Percentiles rank a stretch among this genome's conserved stretches.
Evolutionary conservation across 2,888 invertebrate genomes (phyloP).

Genomic region (Crossocerus cetratus): DNA sequence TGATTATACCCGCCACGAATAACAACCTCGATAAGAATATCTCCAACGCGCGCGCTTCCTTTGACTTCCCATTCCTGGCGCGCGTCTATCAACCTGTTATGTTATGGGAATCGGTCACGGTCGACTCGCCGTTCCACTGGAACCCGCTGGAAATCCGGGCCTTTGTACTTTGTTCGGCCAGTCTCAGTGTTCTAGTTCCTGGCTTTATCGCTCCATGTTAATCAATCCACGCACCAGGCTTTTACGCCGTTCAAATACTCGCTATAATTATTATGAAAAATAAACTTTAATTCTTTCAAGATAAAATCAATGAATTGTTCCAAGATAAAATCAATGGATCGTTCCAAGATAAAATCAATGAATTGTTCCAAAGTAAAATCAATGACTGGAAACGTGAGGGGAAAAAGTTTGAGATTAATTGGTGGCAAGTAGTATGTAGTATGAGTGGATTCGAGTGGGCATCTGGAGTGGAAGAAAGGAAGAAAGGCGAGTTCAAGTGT

Average conservation of each 20-base stretch:
- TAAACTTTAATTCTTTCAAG: no score
- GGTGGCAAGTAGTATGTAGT: no score
- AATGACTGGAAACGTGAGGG: background rate
- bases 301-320: no score
- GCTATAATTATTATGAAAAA: no score
- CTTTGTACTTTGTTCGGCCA: background rate
- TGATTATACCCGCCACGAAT: background rate
- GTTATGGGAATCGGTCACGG: slow-evolving; percentile 1
- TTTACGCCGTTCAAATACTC: no score
- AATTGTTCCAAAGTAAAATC: no score
- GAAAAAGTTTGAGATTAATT: background rate
- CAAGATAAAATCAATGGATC: no score
- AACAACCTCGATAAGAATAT: background rate
- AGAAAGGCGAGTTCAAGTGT: background rate
- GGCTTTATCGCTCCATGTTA: background rate
- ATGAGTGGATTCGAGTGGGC: background rate
- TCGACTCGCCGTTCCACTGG: background rate
- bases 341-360: no score
- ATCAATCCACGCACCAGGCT: background rate
- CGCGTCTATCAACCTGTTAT: background rate
- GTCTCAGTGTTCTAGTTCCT: background rate
- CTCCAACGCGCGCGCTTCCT: background rate
- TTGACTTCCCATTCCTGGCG: background rate
- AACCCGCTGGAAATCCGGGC: background rate
- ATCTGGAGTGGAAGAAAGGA: slow-evolving; percentile 3